These are phyloP conservation scores for Bovichtus diacanthus DNA, from an alignment of 2,797 vertebrate genomes.

Conservation along the genomic window DNA sequence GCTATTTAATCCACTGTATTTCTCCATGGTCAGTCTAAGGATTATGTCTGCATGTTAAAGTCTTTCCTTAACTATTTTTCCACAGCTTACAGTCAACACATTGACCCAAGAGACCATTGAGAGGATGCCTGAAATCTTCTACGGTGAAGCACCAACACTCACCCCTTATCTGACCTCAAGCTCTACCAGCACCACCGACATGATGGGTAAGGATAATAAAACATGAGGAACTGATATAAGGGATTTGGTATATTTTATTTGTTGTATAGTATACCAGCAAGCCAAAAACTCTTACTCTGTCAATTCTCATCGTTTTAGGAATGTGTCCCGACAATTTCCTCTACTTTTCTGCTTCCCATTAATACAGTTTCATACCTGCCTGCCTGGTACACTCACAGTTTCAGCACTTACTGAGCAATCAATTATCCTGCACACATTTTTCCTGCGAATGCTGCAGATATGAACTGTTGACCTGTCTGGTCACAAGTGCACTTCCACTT, in stretches of 20 bases:
- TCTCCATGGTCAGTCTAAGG: neutral
- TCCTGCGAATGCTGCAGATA: neutral
- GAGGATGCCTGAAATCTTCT: slow-evolving; percentile 66
- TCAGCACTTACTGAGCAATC: slow-evolving; percentile 5
- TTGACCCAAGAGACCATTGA: slow-evolving; percentile 81
- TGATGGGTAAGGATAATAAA: slow-evolving; percentile 76
- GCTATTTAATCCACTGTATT: neutral
- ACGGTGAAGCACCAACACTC: slow-evolving; percentile 69
- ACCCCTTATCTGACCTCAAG: slow-evolving; percentile 68
- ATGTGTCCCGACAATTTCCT: slow-evolving; percentile 1
- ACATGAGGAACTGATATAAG: slow-evolving; percentile 2
- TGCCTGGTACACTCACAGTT: neutral
- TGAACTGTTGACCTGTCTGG: neutral
- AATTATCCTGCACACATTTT: neutral
- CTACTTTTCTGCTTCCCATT: slow-evolving; percentile 12
- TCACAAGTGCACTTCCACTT: neutral
- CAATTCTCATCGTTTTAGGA: neutral
- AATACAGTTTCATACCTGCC: neutral
- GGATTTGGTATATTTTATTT: neutral
- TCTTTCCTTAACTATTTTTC: slow-evolving; percentile 24
- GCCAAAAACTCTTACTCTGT: neutral
- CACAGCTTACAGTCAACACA: slow-evolving; percentile 84
- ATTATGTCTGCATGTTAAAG: slow-evolving; percentile 29
- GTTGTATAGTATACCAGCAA: neutral
- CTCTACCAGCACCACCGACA: slow-evolving; percentile 50